Conservation (phyloP, 2,888 invertebrate genomes). For the Pecten maximus region DNA sequence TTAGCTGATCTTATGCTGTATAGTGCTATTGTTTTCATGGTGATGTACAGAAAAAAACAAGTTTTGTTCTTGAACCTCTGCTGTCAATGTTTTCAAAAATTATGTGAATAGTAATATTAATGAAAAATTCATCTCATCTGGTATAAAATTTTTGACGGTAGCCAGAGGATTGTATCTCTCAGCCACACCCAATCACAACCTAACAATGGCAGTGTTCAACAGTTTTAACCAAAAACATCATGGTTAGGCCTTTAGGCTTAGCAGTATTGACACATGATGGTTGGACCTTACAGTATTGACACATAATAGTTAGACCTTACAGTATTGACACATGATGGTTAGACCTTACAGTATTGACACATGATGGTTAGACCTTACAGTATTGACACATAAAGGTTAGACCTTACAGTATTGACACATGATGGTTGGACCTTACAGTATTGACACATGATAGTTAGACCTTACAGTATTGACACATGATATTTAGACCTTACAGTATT, state of each 20-base stretch:
- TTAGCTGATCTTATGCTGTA: not conserved
- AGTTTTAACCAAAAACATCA: not conserved
- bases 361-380: not conserved
- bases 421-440: not conserved
- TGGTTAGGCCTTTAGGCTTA: not conserved
- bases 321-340: not conserved
- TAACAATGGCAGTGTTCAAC: not conserved
- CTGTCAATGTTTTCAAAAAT: not conserved
- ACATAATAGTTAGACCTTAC: not conserved
- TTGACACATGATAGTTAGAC: not conserved
- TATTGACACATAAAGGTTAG: not conserved
- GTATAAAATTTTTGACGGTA: not conserved
- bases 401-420: not conserved
- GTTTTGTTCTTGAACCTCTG: not conserved
- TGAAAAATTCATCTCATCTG: not conserved
- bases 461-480: not conserved
- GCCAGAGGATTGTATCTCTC: not conserved
- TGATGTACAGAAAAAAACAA: not conserved
- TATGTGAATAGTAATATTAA: not conserved
- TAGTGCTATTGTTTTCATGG: not conserved
- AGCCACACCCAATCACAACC: not conserved
- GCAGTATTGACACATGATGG: not conserved
- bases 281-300: not conserved
- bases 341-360: not conserved
- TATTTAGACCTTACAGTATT: not conserved